A percentile compares a stretch with the other conserved stretches of the same genome.
phyloP scores from a whole-genome alignment of 1,140 invertebrate species.

The Pseudomyrmex cubaensis region DNA sequence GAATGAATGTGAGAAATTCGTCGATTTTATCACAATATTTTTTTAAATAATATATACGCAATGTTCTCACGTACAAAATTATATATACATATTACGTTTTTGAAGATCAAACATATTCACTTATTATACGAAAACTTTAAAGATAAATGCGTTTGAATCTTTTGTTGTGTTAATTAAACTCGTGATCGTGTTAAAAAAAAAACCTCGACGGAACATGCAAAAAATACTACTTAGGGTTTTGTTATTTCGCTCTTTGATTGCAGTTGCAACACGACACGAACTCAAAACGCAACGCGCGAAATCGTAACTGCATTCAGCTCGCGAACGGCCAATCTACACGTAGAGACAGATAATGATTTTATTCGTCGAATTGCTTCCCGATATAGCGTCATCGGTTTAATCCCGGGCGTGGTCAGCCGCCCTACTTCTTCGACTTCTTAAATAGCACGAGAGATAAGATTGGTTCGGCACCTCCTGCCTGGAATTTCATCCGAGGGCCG shows the following conservation, averaged over 20 bases:
- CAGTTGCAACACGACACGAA: not conserved
- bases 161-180: not conserved
- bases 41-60: too few species aligned
- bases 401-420: slow-evolving; percentile 73
- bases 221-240: not conserved
- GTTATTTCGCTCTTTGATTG: not conserved
- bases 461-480: slow-evolving; percentile 71
- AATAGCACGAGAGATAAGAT: slow-evolving; percentile 73
- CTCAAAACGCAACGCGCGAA: not conserved
- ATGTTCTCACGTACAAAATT: too few species aligned
- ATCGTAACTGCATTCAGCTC: slow-evolving; percentile 35
- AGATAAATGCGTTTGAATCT: too few species aligned
- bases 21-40: slow-evolving; percentile 5
- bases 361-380: slow-evolving; percentile 43
- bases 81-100: not conserved
- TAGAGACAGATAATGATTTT: slow-evolving; percentile 50
- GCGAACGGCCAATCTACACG: slow-evolving; percentile 28
- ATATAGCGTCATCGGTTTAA: slow-evolving; percentile 62
- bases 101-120: not conserved
- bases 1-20: not conserved
- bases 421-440: slow-evolving; percentile 74
- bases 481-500: slow-evolving; percentile 72
- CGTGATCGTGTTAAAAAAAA: not conserved
- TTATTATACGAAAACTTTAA: too few species aligned
- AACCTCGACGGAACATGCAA: not conserved